Evolutionary conservation across 2,113 vertebrate species (phyloP).

Genomic region (Psephotus haematonotus): DNA sequence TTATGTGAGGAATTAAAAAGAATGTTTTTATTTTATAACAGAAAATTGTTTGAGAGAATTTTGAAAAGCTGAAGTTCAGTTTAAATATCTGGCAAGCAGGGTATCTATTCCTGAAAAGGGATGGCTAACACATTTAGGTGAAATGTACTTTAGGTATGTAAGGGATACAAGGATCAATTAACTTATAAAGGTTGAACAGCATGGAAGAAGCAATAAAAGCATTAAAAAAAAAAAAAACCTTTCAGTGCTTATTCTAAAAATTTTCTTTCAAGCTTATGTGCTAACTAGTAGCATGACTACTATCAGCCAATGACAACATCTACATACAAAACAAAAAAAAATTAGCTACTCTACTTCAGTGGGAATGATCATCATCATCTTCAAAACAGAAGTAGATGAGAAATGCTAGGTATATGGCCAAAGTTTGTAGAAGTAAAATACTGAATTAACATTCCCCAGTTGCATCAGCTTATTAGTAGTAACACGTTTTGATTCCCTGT

Average conservation of each 20-base stretch:
- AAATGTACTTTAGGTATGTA: background rate
- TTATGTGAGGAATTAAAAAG: background rate
- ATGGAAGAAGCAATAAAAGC: background rate
- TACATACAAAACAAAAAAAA: background rate
- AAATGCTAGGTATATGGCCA: background rate
- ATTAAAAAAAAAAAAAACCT: background rate
- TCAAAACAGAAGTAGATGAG: background rate
- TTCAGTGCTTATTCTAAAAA: background rate
- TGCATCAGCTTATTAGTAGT: background rate
- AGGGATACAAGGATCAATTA: background rate
- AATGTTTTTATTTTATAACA: background rate
- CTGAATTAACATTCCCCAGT: background rate
- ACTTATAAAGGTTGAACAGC: background rate
- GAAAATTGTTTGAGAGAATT: background rate
- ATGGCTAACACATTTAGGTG: background rate
- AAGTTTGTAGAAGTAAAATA: background rate
- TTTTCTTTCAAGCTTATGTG: background rate
- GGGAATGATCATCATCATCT: background rate
- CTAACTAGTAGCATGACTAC: background rate
- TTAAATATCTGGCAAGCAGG: background rate
- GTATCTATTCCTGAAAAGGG: background rate
- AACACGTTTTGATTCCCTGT: background rate
- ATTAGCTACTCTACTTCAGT: background rate
- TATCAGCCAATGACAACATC: background rate
- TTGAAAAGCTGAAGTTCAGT: background rate